phyloP scores from a whole-genome alignment of 2,113 vertebrate species.

The Pitta sordida region DNA sequence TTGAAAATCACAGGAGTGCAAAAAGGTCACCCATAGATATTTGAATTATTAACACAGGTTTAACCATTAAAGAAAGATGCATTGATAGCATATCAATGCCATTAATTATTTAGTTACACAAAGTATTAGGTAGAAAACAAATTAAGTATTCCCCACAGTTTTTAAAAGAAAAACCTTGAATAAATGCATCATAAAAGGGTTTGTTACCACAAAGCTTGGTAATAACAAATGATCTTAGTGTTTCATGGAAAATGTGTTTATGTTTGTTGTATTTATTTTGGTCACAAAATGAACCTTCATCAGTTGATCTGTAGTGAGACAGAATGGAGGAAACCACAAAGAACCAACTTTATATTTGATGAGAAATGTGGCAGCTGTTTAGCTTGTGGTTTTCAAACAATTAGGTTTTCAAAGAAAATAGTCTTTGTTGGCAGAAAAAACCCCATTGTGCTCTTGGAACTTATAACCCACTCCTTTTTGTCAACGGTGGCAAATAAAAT shows the following conservation, averaged over 20 bases:
- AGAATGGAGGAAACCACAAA: background rate
- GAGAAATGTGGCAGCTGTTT: background rate
- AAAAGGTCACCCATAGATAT: slow-evolving; percentile 77
- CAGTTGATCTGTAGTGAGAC: background rate
- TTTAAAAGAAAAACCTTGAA: slow-evolving; percentile 38
- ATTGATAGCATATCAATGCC: slow-evolving; percentile 87
- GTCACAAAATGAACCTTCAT: background rate
- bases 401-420: background rate
- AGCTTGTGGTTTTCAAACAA: background rate
- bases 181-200: slow-evolving; percentile 51
- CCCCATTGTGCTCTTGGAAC: background rate
- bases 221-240: slow-evolving; percentile 32
- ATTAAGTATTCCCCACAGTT: slow-evolving; percentile 50
- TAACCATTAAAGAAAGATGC: slow-evolving; percentile 87
- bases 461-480: background rate
- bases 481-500: background rate
- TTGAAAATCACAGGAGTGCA: slow-evolving; percentile 73
- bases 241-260: background rate
- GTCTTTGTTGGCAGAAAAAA: background rate
- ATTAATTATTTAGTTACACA: slow-evolving; percentile 92
- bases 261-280: background rate
- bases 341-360: background rate
- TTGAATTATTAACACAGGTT: slow-evolving; percentile 93
- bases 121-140: slow-evolving; percentile 74
- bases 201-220: slow-evolving; percentile 55